Conservation (phyloP, 2,888 invertebrate species). For the Mythimna loreyi region DNA sequence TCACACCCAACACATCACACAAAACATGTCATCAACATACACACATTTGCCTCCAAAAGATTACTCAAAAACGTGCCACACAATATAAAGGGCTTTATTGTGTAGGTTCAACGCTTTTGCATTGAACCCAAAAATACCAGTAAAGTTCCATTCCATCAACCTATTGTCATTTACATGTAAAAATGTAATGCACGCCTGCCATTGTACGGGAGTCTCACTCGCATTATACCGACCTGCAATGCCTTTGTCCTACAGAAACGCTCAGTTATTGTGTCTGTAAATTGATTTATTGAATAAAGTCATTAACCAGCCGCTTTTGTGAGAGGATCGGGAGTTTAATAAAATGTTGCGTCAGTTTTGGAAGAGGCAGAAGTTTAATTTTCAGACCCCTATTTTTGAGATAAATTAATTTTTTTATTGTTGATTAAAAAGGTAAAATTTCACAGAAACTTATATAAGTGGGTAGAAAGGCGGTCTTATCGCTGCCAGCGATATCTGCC, state of each 20-base stretch:
- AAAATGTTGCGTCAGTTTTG: slow-evolving; percentile 57
- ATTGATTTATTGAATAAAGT: slow-evolving; percentile 78
- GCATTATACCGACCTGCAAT: slow-evolving; percentile 51
- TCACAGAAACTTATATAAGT: too few relatives aligned
- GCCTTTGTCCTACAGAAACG: slow-evolving; percentile 53
- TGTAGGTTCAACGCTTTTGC: slow-evolving; percentile 44
- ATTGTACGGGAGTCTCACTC: slow-evolving; percentile 46
- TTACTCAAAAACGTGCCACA: slow-evolving; percentile 27
- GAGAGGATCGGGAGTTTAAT: slow-evolving; percentile 63
- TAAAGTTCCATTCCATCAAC: slow-evolving; percentile 26
- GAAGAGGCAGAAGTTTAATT: slow-evolving; percentile 46
- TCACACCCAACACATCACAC: slow-evolving; percentile 3
- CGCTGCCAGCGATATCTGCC: too few relatives aligned
- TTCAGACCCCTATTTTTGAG: background rate
- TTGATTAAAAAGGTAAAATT: background rate
- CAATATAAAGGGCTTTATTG: too few relatives aligned
- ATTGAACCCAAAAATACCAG: slow-evolving; percentile 39
- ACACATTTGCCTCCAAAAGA: slow-evolving; percentile 15
- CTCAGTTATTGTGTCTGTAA: slow-evolving; percentile 68
- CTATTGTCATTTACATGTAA: slow-evolving; percentile 67
- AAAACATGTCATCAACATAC: background rate
- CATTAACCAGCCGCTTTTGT: slow-evolving; percentile 74
- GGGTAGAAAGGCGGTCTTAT: too few relatives aligned
- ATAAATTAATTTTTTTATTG: too few relatives aligned
- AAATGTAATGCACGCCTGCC: slow-evolving; percentile 70